Evolutionary conservation across 2,888 invertebrate genomes (phyloP), one percentile per base, ranked within the genome.

Genomic region (Cephus nigrinus): DNA sequence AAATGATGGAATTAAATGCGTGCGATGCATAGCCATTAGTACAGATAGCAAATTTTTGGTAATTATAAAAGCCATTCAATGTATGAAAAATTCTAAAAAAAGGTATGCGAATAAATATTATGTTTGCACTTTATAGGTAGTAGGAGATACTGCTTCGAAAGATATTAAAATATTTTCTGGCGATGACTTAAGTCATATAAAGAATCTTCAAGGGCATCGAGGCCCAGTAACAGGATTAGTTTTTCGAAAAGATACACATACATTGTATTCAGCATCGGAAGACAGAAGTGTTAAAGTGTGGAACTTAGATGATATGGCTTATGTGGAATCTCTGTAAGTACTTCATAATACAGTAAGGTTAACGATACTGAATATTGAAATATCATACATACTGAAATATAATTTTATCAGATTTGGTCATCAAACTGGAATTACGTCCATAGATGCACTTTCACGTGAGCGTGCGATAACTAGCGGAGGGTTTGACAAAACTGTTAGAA

Each of bases 281-380:
- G 97, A 97, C 89, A 93, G 95, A 83, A 95, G 96, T 30, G 96
- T 98, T 0, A 98, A 98, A 93, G 95, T 98, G 78, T 99, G 99
- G 99, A 97, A 97, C 83, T 92, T 99, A 77, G 97, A 98, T 92
- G 98, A 99, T 91, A 97, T 98, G 97, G 96, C 97, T 2, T 99
- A 98, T 92, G 96, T 98, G 12, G 99, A 99, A 92, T 97, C 97
- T 76, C 93, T 99, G 93, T 97, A 88, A 90, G 92, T 84, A 77
- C 31, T 73, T 23, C 23, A 40, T 35, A 35, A 35, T 79, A 71
- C 30, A 15, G 77, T 55, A 55, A 23, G 23, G 23, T 23, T 9
- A 5, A 55, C 9, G 9, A 55, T 55, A 76, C 36, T 68, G 31
- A 35, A n/a, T 1, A 73, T 69, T 11, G 32, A 71, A 77, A 32